Evolutionary conservation across 1,140 invertebrate species (phyloP).

Genomic region (Charaxes varanes): DNA sequence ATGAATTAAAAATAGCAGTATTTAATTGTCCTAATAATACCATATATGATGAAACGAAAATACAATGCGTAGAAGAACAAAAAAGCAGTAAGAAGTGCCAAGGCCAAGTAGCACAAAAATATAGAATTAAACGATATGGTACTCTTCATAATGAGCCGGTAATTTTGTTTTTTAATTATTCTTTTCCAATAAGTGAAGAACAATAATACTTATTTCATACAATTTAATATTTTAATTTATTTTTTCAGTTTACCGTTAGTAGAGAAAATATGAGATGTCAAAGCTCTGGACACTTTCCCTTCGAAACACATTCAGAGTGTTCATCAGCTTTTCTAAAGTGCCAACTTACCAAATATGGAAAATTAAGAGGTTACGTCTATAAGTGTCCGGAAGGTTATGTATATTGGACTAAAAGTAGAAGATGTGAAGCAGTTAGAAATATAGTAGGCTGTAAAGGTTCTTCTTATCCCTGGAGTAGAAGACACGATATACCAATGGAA

Average conservation of each 20-base stretch:
- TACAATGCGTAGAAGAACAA: conserved; percentile 79
- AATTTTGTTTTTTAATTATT: conserved; percentile 49
- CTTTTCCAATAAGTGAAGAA: conserved; percentile 3
- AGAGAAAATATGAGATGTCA: conserved; percentile 77
- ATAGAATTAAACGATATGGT: conserved; percentile 74
- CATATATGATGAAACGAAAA: conserved; percentile 82
- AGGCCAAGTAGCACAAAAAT: conserved; percentile 70
- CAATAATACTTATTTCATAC: not conserved
- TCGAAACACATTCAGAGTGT: conserved; percentile 77
- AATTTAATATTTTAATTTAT: conserved; percentile 13
- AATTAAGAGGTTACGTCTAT: conserved; percentile 81
- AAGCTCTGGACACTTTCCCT: conserved; percentile 79
- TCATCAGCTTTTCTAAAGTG: conserved; percentile 86
- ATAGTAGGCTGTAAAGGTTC: conserved; percentile 76
- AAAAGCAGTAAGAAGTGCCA: conserved; percentile 75
- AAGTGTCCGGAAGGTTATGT: conserved; percentile 84
- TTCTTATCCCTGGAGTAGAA: conserved; percentile 47
- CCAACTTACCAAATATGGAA: conserved; percentile 63
- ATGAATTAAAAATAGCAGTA: conserved; percentile 82
- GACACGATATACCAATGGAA: conserved; percentile 74
- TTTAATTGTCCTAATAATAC: conserved; percentile 85
- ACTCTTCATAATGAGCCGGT: conserved; percentile 75
- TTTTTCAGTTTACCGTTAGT: conserved; percentile 77
- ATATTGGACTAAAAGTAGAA: conserved; percentile 84
- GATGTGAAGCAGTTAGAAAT: conserved; percentile 79